Evolutionary conservation across 2,888 invertebrate species (phyloP), one percentile per base, ranked within the genome.

Genomic region (Morpho achilles): DNA sequence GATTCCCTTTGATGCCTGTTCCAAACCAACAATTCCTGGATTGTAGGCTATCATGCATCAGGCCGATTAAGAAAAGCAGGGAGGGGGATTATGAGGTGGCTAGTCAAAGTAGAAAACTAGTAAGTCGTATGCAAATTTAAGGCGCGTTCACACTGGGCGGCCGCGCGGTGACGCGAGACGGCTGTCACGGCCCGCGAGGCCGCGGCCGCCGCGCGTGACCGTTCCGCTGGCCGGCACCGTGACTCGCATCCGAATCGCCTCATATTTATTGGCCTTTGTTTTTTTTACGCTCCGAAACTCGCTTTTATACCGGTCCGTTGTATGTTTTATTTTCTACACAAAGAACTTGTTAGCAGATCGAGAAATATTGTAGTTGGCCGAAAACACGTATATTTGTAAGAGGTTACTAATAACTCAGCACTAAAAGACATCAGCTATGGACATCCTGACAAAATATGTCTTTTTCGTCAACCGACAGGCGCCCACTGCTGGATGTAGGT

Each of bases 181-280:
- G 68, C 71, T 79, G 82, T 77, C 81, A 76, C 74, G 82, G 77
- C 80, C 76, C 74, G 82, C 79, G 83, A 81, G 80, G 70, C 62
- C 65, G 62, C 55, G 60, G 42, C 58, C 53, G 62, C 66, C 70
- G 78, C 74, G 80, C 86, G 82, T 85, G 82, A 85, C 88, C 80
- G 87, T 82, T 84, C 85, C 87, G 84, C 83, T 82, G 80, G 79
- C 78, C 77, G 80, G 73, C 80, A 75, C 77, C 79, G 80, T 83
- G 82, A 80, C 84, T 83, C 77, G 81, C 77, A 79, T 84, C 77
- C 79, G 76, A 77, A 79, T 73, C 77, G 69, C 73, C 71, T 66
- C 53, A 58, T 76, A 74, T 77, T 77, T 79, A 80, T 79, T 73
- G 75, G 70, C 67, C 72, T 68, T 63, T 69, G 69, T 77, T 81